phyloP scores from a whole-genome alignment of 2,888 invertebrate species.

The Biston betularia region DNA sequence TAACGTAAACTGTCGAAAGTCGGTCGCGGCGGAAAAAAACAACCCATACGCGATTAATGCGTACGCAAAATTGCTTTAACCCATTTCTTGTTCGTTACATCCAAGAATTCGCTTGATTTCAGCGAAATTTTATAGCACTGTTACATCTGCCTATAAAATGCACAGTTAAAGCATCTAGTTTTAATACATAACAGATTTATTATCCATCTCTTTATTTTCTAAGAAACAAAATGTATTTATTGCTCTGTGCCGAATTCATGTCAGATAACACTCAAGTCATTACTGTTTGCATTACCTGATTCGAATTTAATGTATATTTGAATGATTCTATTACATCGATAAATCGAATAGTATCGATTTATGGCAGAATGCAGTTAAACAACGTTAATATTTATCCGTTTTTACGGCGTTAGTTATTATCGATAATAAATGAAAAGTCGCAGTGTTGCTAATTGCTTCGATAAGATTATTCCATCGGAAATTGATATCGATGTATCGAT shows the following conservation, averaged over 20 bases:
- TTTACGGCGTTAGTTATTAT: slow-evolving; percentile 32
- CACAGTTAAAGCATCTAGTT: slow-evolving; percentile 12
- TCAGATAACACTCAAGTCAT: slow-evolving; percentile 33
- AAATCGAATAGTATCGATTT: slow-evolving; percentile 29
- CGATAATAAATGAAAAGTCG: slow-evolving; percentile 35
- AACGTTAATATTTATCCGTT: slow-evolving; percentile 32
- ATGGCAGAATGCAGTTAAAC: slow-evolving; percentile 19
- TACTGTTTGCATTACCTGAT: slow-evolving; percentile 35
- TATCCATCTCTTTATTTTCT: slow-evolving; percentile 24
- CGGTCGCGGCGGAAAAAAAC: slow-evolving; percentile 32
- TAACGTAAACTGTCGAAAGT: slow-evolving; percentile 35
- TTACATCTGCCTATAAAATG: slow-evolving; percentile 18
- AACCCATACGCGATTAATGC: slow-evolving; percentile 31
- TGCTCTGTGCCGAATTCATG: slow-evolving; percentile 29
- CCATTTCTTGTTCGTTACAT: slow-evolving; percentile 33
- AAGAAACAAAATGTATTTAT: slow-evolving; percentile 31
- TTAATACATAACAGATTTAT: slow-evolving; percentile 7
- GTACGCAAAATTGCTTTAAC: slow-evolving; percentile 32
- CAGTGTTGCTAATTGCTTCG: slow-evolving; percentile 57
- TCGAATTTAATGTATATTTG: slow-evolving; percentile 38
- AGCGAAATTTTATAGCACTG: slow-evolving; percentile 8
- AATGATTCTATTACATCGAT: slow-evolving; percentile 33
- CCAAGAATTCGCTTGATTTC: slow-evolving; percentile 17
- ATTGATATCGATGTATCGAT: slow-evolving; percentile 50
- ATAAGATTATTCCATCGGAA: slow-evolving; percentile 58